These are phyloP conservation scores for Mus caroli DNA, from an alignment of 2,797 vertebrate species.

Conservation along the genomic window DNA sequence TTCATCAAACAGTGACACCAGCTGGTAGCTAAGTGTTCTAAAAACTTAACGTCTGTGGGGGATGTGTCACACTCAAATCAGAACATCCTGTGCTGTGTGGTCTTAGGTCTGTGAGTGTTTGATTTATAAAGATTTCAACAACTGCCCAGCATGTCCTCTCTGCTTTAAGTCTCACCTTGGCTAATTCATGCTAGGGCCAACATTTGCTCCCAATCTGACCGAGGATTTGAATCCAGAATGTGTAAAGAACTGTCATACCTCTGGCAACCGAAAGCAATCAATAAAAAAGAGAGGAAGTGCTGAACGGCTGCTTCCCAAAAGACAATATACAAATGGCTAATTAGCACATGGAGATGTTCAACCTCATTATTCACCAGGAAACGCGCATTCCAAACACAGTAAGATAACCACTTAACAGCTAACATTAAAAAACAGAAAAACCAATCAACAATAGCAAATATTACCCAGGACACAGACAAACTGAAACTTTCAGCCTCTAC, in stretches of 20 bases:
- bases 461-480: background rate
- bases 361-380: background rate
- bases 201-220: background rate
- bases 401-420: background rate
- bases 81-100: background rate
- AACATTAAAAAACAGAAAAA: background rate
- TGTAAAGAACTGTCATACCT: background rate
- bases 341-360: background rate
- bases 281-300: background rate
- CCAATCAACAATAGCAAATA: background rate
- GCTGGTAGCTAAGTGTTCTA: background rate
- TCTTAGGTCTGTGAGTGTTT: background rate
- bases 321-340: background rate
- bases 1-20: background rate
- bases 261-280: conserved; percentile 16
- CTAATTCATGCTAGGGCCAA: background rate
- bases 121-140: background rate
- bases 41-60: background rate
- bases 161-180: background rate
- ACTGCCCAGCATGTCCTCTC: background rate
- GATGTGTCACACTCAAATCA: background rate
- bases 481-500: background rate
- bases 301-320: background rate
- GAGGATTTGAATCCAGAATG: background rate
- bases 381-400: background rate